Evolutionary conservation across 1,140 invertebrate genomes (phyloP), one percentile per base, ranked within the genome.

Genomic region (Drosophila navojoa): DNA sequence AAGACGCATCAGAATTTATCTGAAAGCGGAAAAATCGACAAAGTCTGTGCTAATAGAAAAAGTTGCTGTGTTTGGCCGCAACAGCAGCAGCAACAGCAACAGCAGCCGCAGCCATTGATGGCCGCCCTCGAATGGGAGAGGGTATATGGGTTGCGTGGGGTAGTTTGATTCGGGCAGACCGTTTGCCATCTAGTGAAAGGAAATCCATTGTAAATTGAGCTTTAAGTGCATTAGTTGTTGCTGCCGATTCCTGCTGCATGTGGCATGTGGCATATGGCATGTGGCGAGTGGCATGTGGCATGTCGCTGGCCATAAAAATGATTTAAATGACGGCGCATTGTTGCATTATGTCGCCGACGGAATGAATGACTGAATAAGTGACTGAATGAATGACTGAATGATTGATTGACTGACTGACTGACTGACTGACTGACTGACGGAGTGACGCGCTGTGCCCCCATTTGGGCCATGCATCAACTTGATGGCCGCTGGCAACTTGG

Each of bases 1-100:
- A 86, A 86, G 81, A 89, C 76, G 61, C 81, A 86, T 86, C 81
- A 86, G 81, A 82, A 86, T 87, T 76, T 81, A 82, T 86, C 84
- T 87, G 79, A 64, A 77, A 70, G 6, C 50, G 61, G 61, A 13
- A 73, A 81, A 69, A 69, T 69, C 50, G 25, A 6, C 42, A 45
- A 22, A 59, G 25, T 35, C 38, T 15, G 32, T 16, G 57, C 76
- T 86, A 86, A 86, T 86, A 86, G 81, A 76, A 82, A 86, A 86
- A 86, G 82, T 86, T 86, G 35, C 19, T 64, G 62, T 38, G 35
- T 11, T 38, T 38, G 45, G 27, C 9, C 19, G 15, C 32, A 44
- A 6, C 16, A 60, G 40, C 50, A 22, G 3, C 19, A 60, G 15
- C 32, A 44, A 6, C 16, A 60, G 40, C 50, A 22, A 22, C 19